These are phyloP conservation scores for Drosophila chauvacae DNA, from an alignment of 1,140 invertebrate genomes.

Conservation along the genomic window DNA sequence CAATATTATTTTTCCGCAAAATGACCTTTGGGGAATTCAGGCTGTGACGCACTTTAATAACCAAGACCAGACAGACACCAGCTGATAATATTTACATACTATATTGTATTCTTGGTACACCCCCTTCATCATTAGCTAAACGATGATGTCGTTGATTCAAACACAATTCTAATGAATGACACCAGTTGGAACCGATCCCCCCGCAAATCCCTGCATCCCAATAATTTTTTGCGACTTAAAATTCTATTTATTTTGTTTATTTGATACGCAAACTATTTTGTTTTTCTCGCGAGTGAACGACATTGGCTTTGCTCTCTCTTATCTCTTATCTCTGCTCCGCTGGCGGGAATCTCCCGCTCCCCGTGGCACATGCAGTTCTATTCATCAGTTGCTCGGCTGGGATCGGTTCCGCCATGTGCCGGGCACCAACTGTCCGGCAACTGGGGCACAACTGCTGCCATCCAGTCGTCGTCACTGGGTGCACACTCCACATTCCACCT, in stretches of 20 bases:
- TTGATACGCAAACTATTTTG: constrained; percentile 30
- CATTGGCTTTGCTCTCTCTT: constrained; percentile 10
- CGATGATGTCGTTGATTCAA: neutral
- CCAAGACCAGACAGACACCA: constrained; percentile 21
- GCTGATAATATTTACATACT: constrained; percentile 3
- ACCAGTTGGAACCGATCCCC: constrained; percentile 4
- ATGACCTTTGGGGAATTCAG: constrained; percentile 59
- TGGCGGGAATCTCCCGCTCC: constrained; percentile 12
- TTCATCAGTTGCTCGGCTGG: neutral
- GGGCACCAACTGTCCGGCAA: constrained; percentile 37
- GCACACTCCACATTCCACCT: constrained; percentile 16
- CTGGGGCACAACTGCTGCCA: constrained; percentile 33
- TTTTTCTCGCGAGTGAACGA: constrained; percentile 28
- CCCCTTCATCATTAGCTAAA: constrained; percentile 17
- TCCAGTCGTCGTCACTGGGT: neutral
- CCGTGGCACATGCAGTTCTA: constrained; percentile 16
- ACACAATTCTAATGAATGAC: constrained; percentile 30
- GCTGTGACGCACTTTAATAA: constrained; percentile 24
- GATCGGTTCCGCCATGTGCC: constrained; percentile 58
- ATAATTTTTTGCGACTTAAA: constrained; percentile 48
- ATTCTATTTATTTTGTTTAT: constrained; percentile 25
- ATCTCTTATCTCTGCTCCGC: constrained; percentile 26
- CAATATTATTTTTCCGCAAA: constrained; percentile 17
- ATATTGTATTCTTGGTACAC: neutral
- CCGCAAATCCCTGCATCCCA: neutral